These are phyloP conservation scores for Dysidea cf. avara DNA, from an alignment of 37 sponge, comb jelly and placozoan genomes.

Conservation along the genomic window DNA sequence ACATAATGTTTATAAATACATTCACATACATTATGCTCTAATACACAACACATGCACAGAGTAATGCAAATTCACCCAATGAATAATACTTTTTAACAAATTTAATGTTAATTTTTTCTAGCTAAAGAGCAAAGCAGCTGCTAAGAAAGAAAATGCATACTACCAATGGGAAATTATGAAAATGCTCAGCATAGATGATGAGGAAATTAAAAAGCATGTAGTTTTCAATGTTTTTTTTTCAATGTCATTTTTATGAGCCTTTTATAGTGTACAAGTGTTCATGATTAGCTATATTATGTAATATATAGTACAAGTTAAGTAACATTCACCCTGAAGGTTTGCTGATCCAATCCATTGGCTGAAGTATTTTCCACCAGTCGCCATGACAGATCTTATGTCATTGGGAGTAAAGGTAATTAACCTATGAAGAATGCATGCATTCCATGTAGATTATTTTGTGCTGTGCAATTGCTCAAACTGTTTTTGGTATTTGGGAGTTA, in stretches of 20 bases:
- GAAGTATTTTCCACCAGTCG: constrained; percentile 67
- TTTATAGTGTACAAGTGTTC: too few relatives aligned
- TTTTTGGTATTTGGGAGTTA: not conserved
- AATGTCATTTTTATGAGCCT: too few relatives aligned
- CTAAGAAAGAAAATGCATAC: constrained; percentile 44
- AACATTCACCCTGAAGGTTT: constrained; percentile 22
- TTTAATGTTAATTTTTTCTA: too few relatives aligned
- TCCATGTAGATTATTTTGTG: too few relatives aligned
- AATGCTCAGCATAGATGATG: constrained; percentile 50
- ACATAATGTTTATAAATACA: not conserved
- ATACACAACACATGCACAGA: too few relatives aligned
- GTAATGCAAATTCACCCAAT: too few relatives aligned
- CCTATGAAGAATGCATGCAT: too few relatives aligned
- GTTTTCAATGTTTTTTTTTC: too few relatives aligned
- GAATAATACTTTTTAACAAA: too few relatives aligned
- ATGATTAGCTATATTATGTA: too few relatives aligned
- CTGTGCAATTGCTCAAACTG: too few relatives aligned
- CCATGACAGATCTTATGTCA: constrained; percentile 51
- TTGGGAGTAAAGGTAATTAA: constrained; percentile 64
- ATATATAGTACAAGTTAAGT: too few relatives aligned
- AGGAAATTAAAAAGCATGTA: constrained; percentile 59
- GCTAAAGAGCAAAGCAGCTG: constrained; percentile 63
- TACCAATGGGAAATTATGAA: constrained; percentile 87
- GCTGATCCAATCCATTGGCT: constrained; percentile 73
- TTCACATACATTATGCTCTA: not conserved